Percentiles rank a stretch among this genome's conserved stretches.
Evolutionary conservation across 2,113 vertebrate species (phyloP).

Genomic region (Ammodytes marinus): DNA sequence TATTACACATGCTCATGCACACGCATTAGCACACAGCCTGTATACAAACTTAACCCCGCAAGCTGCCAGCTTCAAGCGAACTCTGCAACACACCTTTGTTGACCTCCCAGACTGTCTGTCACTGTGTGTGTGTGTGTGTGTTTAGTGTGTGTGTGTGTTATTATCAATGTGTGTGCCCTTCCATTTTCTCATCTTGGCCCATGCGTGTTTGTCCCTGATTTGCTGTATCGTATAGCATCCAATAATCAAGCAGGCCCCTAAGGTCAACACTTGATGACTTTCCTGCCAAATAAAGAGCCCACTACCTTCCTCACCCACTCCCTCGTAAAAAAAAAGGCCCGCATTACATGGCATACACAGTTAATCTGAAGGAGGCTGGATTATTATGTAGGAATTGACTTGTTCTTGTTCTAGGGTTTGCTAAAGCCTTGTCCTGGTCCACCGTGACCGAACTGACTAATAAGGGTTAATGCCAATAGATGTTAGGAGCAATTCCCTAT

Average conservation of each 20-base stretch:
- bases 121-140: slow-evolving; percentile 2
- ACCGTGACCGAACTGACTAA: too few relatives aligned
- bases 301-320: slow-evolving; percentile 31
- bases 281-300: slow-evolving; percentile 15
- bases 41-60: slow-evolving; percentile 5
- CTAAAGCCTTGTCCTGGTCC: too few relatives aligned
- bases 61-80: slow-evolving; percentile 25
- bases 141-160: slow-evolving; percentile 2
- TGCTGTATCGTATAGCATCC: slow-evolving; percentile 13
- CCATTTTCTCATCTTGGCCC: background rate
- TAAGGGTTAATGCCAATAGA: too few relatives aligned
- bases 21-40: background rate
- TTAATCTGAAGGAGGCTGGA: background rate
- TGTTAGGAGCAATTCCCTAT: too few relatives aligned
- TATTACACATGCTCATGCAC: slow-evolving; percentile 21
- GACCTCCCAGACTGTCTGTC: background rate
- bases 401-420: background rate
- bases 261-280: slow-evolving; percentile 46
- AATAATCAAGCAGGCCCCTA: slow-evolving; percentile 44
- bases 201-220: slow-evolving; percentile 11
- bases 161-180: background rate
- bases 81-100: slow-evolving; percentile 21
- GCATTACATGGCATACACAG: background rate
- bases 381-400: background rate
- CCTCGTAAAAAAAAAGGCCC: slow-evolving; percentile 1